Evolutionary conservation across 2,888 invertebrate species (phyloP), one percentile per base, ranked within the genome.

Genomic region (Ditylenchus weischeri): DNA sequence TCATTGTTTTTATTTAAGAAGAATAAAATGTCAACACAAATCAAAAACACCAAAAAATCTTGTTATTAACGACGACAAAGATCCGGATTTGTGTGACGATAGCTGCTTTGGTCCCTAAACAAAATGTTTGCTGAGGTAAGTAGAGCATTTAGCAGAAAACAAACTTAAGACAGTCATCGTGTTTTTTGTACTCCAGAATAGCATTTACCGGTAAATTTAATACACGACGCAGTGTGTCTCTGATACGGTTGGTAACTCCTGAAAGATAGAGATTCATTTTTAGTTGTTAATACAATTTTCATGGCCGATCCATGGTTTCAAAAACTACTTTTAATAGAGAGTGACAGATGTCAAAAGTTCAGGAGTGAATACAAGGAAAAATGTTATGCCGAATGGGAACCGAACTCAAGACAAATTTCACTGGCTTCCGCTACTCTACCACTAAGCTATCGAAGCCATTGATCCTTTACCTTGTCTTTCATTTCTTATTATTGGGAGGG

Each of bases 161-260:
- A 78, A 87, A 90, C 89, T 90, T 91, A 80, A 91, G 87, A 85
- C 90, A 90, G 73, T 87, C 86, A 63, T 83, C 86, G 76, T 88
- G 88, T 69, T 85, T 84, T 76, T 88, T 87, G 82, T 98, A 98
- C 87, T 96, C 96, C 88, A 98, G 90, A 81, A 91, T 89, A 81
- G 91, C 90, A 85, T 90, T 90, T 65, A 90, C 87, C 73, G 95
- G 95, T 84, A 98, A 89, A 87, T 95, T 93, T 83, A 98, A 88
- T 83, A 96, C 90, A 84, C 95, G 89, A 80, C 92, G 90, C 81
- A 98, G 86, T 58, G 93, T 93, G 86, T 98, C 96, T 76, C 94
- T 88, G 80, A 98, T 95, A 81, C 93, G 88, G 75, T 89, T 89
- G 78, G 92, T 93, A 75, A 91, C 91, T 74, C 88, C 88, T 83